Evolutionary conservation across 2,888 invertebrate species (phyloP).

Genomic region (Dilophus febrilis): DNA sequence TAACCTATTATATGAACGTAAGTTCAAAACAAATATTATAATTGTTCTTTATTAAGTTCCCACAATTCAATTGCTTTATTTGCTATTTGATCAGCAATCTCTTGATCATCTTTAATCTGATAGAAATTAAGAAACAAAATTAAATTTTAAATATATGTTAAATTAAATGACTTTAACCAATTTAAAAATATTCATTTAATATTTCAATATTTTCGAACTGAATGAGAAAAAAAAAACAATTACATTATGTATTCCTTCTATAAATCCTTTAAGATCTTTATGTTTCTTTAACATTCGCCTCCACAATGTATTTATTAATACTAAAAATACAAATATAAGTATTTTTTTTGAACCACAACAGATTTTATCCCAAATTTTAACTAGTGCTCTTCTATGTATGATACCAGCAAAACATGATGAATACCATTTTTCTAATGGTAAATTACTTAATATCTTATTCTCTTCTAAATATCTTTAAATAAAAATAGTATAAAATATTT

Average conservation of each 20-base stretch:
- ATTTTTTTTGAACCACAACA: constrained; percentile 73
- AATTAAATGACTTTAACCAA: neutral
- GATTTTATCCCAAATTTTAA: constrained; percentile 77
- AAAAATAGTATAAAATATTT: constrained; percentile 7
- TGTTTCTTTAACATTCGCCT: constrained; percentile 43
- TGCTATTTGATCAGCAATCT: constrained; percentile 64
- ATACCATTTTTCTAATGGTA: constrained; percentile 66
- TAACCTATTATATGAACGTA: too few species aligned
- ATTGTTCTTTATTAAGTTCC: constrained; percentile 54
- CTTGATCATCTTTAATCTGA: constrained; percentile 51
- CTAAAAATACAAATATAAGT: constrained; percentile 59
- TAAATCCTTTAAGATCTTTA: constrained; percentile 37
- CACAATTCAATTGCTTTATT: constrained; percentile 74
- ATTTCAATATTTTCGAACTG: constrained; percentile 1
- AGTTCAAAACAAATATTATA: too few species aligned
- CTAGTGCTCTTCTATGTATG: constrained; percentile 58
- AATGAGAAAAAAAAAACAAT: constrained; percentile 14
- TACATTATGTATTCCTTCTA: constrained; percentile 52
- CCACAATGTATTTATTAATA: constrained; percentile 51
- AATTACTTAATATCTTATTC: constrained; percentile 40
- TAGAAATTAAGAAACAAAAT: constrained; percentile 8
- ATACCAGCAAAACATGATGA: constrained; percentile 67
- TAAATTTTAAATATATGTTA: constrained; percentile 3
- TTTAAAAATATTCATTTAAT: constrained; percentile 2
- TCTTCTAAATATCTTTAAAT: constrained; percentile 44